Conservation (phyloP, 92 coral and sea anemone species). For the Blastomussa wellsi region DNA sequence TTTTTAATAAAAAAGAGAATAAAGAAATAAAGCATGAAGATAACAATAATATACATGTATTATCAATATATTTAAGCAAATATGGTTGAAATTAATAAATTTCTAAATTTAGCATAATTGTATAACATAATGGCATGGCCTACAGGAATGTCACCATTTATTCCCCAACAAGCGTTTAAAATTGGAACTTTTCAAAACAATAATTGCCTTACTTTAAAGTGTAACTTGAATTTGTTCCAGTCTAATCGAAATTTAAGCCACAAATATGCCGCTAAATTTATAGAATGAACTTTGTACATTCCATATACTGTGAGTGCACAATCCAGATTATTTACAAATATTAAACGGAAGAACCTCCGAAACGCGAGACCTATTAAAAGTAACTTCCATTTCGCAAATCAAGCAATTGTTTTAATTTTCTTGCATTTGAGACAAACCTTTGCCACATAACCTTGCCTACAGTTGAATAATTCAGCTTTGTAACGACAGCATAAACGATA, state of each 20-base stretch:
- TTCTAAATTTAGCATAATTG: neutral
- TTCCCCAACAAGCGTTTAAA: neutral
- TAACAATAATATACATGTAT: too few relatives aligned
- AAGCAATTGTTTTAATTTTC: neutral
- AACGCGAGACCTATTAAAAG: neutral
- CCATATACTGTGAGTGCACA: neutral
- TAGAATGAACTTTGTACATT: conserved; percentile 24
- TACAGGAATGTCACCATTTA: neutral
- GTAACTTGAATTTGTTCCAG: neutral
- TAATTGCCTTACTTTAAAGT: neutral
- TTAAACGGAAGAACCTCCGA: neutral
- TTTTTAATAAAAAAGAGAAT: neutral
- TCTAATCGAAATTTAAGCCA: conserved; percentile 3
- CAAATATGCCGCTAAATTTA: neutral
- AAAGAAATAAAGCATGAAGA: neutral
- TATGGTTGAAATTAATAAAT: neutral
- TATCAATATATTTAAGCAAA: neutral
- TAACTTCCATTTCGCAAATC: neutral
- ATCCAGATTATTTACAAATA: neutral
- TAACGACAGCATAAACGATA: neutral
- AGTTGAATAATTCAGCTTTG: conserved; percentile 5
- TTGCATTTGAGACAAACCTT: neutral
- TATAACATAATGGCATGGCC: neutral
- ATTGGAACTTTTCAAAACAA: neutral
- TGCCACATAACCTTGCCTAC: neutral